Evolutionary conservation across 2,888 invertebrate genomes (phyloP).

Genomic region (Nymphalis c-album): DNA sequence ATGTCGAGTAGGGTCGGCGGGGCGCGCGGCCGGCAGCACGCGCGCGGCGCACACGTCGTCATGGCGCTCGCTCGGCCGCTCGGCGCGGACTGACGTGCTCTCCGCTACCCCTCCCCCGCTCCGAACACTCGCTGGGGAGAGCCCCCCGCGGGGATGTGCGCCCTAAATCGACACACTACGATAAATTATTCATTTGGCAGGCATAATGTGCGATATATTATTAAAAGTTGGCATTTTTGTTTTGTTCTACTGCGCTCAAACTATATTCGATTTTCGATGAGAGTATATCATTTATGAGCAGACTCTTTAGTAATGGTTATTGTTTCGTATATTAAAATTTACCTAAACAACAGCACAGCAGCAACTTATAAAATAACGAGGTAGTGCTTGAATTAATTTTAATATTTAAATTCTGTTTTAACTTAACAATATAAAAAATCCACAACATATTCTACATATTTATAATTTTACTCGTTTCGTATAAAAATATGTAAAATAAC

Average conservation of each 20-base stretch:
- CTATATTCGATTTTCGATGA: slow-evolving; percentile 44
- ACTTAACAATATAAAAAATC: background rate
- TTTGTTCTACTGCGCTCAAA: slow-evolving; percentile 55
- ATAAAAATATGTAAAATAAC: slow-evolving; percentile 3
- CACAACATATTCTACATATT: background rate
- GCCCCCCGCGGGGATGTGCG: slow-evolving; percentile 67
- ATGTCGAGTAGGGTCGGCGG: slow-evolving; percentile 91
- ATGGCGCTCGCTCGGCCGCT: slow-evolving; percentile 80
- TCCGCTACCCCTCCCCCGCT: slow-evolving; percentile 49
- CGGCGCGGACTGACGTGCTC: slow-evolving; percentile 73
- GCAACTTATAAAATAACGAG: slow-evolving; percentile 6
- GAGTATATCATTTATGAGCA: slow-evolving; percentile 24
- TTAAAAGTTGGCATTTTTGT: slow-evolving; percentile 80
- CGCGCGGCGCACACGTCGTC: slow-evolving; percentile 79
- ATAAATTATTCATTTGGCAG: slow-evolving; percentile 80
- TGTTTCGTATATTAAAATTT: slow-evolving; percentile 6
- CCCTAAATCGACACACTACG: slow-evolving; percentile 75
- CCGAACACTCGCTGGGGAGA: slow-evolving; percentile 39
- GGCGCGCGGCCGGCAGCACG: slow-evolving; percentile 80
- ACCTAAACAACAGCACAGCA: background rate
- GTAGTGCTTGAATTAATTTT: background rate
- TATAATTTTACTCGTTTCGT: background rate
- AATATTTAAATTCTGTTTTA: background rate
- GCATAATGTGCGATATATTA: slow-evolving; percentile 81
- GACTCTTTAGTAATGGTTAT: slow-evolving; percentile 1